phyloP scores from a whole-genome alignment of 35 echinoderm and acorn worm genomes.

The Patiria miniata region DNA sequence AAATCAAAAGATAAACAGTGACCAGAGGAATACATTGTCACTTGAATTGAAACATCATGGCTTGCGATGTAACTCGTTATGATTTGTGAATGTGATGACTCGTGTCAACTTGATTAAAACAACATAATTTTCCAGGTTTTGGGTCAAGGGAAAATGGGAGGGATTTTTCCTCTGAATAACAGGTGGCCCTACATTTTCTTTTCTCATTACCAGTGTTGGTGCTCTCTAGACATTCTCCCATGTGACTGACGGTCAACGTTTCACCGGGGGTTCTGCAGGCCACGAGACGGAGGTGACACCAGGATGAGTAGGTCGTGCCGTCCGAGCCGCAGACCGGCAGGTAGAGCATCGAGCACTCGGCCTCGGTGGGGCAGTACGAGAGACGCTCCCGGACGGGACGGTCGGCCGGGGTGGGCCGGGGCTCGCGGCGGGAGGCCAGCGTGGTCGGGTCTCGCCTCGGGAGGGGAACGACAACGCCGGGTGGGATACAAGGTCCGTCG shows the following conservation, averaged over 20 bases:
- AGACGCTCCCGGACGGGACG: neutral
- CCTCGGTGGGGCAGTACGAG: neutral
- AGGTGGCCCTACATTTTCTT: no score
- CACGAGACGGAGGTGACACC: neutral
- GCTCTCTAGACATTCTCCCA: neutral
- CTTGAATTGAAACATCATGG: no score
- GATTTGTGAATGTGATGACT: no score
- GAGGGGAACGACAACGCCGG: neutral
- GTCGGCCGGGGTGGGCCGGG: neutral
- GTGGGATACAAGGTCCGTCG: neutral
- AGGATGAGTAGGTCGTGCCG: neutral
- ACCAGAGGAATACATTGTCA: no score
- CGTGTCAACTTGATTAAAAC: no score
- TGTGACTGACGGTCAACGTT: neutral
- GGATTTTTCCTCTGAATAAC: no score
- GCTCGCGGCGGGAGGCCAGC: neutral
- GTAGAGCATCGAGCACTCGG: slow-evolving; percentile 10
- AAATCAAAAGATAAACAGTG: no score
- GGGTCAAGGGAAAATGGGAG: no score
- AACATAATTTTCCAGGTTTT: no score
- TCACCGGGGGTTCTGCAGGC: neutral
- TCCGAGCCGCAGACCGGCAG: slow-evolving; percentile 6
- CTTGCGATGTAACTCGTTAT: no score
- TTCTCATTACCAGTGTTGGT: neutral
- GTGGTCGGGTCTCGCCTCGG: neutral